phyloP scores from a whole-genome alignment of 2,888 invertebrate genomes.

The Acrobasis consociella region DNA sequence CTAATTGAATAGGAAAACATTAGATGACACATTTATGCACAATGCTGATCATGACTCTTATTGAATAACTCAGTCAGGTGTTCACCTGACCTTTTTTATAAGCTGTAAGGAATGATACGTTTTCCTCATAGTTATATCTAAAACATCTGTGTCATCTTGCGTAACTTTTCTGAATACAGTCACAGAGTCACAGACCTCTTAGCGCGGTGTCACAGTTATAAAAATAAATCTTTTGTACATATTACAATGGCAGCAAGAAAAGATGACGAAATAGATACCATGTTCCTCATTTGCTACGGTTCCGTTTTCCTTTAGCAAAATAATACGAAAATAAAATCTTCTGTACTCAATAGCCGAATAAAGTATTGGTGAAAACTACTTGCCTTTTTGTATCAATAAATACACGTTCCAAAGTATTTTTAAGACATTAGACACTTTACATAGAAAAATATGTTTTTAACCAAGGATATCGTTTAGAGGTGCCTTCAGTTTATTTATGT shows the following conservation, averaged over 20 bases:
- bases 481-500: too few relatives aligned
- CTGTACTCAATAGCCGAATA: too few relatives aligned
- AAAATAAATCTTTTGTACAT: not conserved
- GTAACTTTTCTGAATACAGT: not conserved
- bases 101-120: not conserved
- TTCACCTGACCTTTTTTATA: not conserved
- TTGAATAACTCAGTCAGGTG: not conserved
- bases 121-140: not conserved
- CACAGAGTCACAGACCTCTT: not conserved
- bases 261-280: not conserved
- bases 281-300: not conserved
- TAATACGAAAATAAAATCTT: too few relatives aligned
- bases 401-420: too few relatives aligned
- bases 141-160: not conserved
- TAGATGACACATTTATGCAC: not conserved
- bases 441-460: too few relatives aligned
- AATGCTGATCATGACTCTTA: not conserved
- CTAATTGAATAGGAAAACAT: not conserved
- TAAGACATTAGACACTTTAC: too few relatives aligned
- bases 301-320: not conserved
- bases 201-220: not conserved
- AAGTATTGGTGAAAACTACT: too few relatives aligned
- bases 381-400: too few relatives aligned
- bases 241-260: not conserved
- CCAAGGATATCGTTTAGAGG: too few relatives aligned